Evolutionary conservation across 2,888 invertebrate genomes (phyloP).

Genomic region (Agonopterix subpropinquella): DNA sequence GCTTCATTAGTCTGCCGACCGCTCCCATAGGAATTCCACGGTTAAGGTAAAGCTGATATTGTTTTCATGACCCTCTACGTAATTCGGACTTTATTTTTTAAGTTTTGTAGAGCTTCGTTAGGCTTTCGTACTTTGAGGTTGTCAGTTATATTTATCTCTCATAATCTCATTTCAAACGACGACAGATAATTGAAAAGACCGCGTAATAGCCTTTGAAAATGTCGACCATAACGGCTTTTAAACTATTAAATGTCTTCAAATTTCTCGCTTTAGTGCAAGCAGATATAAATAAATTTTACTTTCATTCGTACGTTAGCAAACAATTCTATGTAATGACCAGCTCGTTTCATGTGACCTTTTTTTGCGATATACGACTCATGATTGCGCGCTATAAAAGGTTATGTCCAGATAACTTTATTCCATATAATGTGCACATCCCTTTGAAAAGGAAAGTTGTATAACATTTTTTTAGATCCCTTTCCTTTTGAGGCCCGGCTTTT

Average conservation of each 20-base stretch:
- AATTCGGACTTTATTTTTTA: no score
- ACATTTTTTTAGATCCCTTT: constrained; percentile 59
- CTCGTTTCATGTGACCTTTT: constrained; percentile 43
- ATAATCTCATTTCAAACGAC: no score
- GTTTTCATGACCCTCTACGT: constrained; percentile 25
- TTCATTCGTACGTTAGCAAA: constrained; percentile 50
- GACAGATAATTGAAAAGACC: no score
- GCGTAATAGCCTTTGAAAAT: no score
- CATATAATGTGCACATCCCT: constrained; percentile 62
- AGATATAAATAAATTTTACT: constrained; percentile 53
- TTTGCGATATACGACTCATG: constrained; percentile 51
- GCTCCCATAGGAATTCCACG: constrained; percentile 20
- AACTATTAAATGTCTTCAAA: no score
- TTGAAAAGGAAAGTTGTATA: constrained; percentile 70
- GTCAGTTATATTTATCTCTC: no score
- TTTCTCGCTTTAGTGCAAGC: no score
- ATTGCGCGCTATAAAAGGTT: constrained; percentile 63
- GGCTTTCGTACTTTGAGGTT: no score
- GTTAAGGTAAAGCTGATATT: constrained; percentile 29
- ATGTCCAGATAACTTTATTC: constrained; percentile 71
- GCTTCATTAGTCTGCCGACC: constrained; percentile 42
- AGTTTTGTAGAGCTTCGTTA: no score
- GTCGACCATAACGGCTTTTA: no score
- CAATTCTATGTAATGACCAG: constrained; percentile 55
- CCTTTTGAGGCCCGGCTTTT: constrained; percentile 63